Evolutionary conservation across 2,797 vertebrate species (phyloP).

Genomic region (Capromys pilorides): DNA sequence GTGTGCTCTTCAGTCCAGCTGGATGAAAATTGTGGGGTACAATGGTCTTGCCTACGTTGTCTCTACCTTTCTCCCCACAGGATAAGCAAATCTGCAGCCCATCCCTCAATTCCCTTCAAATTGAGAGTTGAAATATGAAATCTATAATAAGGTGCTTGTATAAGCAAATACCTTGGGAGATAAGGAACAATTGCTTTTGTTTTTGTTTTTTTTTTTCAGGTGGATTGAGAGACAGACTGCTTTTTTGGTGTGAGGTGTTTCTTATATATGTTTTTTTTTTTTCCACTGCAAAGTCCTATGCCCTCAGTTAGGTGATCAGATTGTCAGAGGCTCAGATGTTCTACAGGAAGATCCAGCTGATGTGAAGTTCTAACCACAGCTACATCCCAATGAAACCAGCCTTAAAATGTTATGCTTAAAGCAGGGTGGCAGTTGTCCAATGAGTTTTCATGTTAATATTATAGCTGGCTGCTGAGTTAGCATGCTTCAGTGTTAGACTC

Average conservation of each 20-base stretch:
- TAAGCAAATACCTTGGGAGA: not conserved
- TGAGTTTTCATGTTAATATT: not conserved
- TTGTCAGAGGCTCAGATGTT: not conserved
- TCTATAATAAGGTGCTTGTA: not conserved
- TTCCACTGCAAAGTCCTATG: not conserved
- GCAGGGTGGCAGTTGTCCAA: not conserved
- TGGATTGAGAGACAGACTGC: accelerated
- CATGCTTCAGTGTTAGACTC: accelerated
- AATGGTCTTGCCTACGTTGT: accelerated
- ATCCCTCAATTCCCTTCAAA: not conserved
- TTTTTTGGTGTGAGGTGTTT: not conserved
- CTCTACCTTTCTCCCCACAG: not conserved
- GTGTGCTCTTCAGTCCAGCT: not conserved
- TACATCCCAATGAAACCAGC: not conserved
- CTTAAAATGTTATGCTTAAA: not conserved
- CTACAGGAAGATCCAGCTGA: not conserved
- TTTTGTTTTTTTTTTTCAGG: no score
- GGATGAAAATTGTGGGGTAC: accelerated
- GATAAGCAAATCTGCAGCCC: not conserved
- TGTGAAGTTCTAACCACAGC: not conserved
- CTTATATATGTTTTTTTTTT: not conserved
- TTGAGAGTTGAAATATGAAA: not conserved
- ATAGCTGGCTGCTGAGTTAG: not conserved
- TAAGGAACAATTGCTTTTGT: not conserved
- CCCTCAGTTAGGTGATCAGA: not conserved